Base-by-base conservation (phyloP, 2,797 vertebrate genomes). In the Monodelphis domestica region DNA sequence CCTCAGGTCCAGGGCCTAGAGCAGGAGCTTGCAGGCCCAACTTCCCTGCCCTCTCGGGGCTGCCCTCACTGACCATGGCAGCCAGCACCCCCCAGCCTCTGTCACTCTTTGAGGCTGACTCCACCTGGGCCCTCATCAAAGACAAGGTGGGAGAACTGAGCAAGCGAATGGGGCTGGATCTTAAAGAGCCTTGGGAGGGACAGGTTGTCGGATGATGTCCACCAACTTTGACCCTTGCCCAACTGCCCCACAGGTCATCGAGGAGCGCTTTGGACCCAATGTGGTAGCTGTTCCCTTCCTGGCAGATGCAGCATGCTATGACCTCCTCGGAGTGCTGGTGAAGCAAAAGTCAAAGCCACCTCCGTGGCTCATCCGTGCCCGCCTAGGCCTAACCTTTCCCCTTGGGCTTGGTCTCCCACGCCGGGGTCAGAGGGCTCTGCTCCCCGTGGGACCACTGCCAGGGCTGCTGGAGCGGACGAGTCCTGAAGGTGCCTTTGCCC, bases 251-350 rank as follows among this genome's bases (percentile, higher is more conserved):
- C 97, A 98, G 98, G 98, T 98, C 50, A 96, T 96, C 10, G 95
- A 97, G 92, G 94, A 97, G 56, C 96, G 95, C 87, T 98, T 98
- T 59, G 98, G 98, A 57, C 57, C 96, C 63, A 95, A 93, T 1
- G 97, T 97, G 63, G 96, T 98, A 45, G 97, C 98, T 11, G 98
- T 98, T 17, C 98, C 98, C 51, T 98, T 98, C 97, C 96, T 98
- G 70, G 97, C 97, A 3, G 98, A 98, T 4, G 96, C 98, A 54
- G 59, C 96, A 51, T 97, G 95, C 96, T 98, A 98, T 89, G 97
- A 98, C 15, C 97, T 98, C 55, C 95, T 98, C 55, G 96, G 96
- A 3, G 98, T 98, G 30, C 95, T 98, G 90, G 96, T 98, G 53
- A 97, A 98, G 95, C 97, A 96, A 87, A 84, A 84, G 38, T 84